A percentile compares a stretch with the other conserved stretches of the same genome.
These are phyloP conservation scores for Phoxinus phoxinus DNA, from an alignment of 2,113 vertebrate genomes.

Conservation along the genomic window DNA sequence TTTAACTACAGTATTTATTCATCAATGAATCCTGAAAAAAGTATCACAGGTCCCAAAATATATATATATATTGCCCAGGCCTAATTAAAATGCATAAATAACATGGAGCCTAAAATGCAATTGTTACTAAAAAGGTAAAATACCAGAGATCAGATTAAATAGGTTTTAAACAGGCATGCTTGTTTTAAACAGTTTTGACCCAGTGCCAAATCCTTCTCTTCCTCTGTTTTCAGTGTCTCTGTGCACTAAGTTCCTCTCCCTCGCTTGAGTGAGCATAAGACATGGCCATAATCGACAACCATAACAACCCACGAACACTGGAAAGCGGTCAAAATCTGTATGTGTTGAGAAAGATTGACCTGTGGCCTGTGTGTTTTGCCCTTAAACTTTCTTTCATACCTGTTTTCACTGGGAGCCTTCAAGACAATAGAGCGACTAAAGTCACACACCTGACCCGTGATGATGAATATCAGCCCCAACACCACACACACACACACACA, in stretches of 20 bases:
- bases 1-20: too few relatives aligned
- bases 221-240: conserved; percentile 21
- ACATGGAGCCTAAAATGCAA: neutral
- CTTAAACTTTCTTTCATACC: conserved; percentile 44
- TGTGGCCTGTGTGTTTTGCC: conserved; percentile 4
- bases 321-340: neutral
- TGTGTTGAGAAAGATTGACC: conserved; percentile 14
- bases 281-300: conserved; percentile 35
- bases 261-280: conserved; percentile 21
- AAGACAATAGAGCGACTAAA: conserved; percentile 36
- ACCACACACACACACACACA: conserved; percentile 46
- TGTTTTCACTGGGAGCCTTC: conserved; percentile 38
- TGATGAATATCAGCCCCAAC: conserved; percentile 58
- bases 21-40: too few relatives aligned
- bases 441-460: conserved; percentile 47
- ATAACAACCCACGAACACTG: conserved; percentile 6
- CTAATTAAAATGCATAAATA: neutral
- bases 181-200: conserved; percentile 15
- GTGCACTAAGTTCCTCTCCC: conserved; percentile 26
- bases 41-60: too few relatives aligned
- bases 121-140: neutral
- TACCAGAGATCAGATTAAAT: neutral
- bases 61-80: neutral
- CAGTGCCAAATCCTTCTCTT: neutral
- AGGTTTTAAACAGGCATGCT: conserved; percentile 3